Evolutionary conservation across 1,140 invertebrate genomes (phyloP).

Genomic region (Bombyx mandarina): DNA sequence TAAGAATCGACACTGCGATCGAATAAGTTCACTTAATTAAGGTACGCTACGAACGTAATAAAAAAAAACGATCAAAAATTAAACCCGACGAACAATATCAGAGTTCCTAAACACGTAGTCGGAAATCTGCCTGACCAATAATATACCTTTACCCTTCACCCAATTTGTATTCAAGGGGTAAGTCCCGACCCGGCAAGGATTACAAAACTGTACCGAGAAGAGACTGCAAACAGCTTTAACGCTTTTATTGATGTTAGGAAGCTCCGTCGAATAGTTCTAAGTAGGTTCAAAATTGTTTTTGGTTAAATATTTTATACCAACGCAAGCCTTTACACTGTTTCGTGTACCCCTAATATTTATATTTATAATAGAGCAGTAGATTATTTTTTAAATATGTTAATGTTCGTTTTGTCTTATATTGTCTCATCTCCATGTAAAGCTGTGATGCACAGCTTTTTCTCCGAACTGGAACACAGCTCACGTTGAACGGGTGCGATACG

Average conservation of each 20-base stretch:
- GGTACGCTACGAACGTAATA: too few relatives aligned
- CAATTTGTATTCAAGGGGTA: slow-evolving; percentile 30
- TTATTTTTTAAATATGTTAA: too few relatives aligned
- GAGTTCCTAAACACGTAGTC: slow-evolving; percentile 29
- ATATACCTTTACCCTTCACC: slow-evolving; percentile 34
- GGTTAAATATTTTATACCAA: background rate
- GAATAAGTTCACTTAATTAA: too few relatives aligned
- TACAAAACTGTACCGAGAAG: slow-evolving; percentile 31
- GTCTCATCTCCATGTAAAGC: too few relatives aligned
- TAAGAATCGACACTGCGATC: too few relatives aligned
- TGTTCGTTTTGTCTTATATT: too few relatives aligned
- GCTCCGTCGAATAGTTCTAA: slow-evolving; percentile 4
- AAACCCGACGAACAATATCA: slow-evolving; percentile 11
- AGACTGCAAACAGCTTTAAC: slow-evolving; percentile 30
- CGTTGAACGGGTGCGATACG: too few relatives aligned
- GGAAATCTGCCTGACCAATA: slow-evolving; percentile 42
- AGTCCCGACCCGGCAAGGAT: slow-evolving; percentile 21
- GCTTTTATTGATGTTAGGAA: slow-evolving; percentile 25
- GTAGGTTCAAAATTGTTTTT: slow-evolving; percentile 2
- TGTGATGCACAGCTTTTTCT: too few relatives aligned
- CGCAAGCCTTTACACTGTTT: background rate
- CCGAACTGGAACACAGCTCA: too few relatives aligned
- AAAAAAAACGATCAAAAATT: too few relatives aligned
- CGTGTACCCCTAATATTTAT: slow-evolving; percentile 7
- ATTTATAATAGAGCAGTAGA: background rate